phyloP scores from a whole-genome alignment of 2,113 vertebrate genomes.

The Tamias sibiricus region DNA sequence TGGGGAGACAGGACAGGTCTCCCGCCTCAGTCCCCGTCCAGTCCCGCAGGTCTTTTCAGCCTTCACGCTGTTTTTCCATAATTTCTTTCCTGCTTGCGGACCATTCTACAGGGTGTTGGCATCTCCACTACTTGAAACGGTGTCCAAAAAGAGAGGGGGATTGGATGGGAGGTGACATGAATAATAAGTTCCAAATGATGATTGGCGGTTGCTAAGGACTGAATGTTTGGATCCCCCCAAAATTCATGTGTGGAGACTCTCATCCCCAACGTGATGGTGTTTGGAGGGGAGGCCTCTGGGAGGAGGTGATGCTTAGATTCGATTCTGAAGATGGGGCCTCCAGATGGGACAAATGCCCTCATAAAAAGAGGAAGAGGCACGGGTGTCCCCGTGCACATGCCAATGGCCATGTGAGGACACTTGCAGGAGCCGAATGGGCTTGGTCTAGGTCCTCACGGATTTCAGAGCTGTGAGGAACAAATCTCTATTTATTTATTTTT shows the following conservation, averaged over 20 bases:
- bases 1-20: not conserved
- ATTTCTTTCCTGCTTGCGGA: not conserved
- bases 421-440: not conserved
- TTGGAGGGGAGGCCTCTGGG: not conserved
- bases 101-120: not conserved
- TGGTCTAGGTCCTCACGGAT: not conserved
- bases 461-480: not conserved
- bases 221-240: not conserved
- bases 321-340: not conserved
- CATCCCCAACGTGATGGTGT: not conserved
- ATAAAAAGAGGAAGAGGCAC: too few species aligned
- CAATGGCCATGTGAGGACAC: rapidly evolving
- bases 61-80: not conserved
- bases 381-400: not conserved
- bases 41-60: not conserved
- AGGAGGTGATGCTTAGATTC: not conserved
- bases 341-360: not conserved
- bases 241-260: not conserved
- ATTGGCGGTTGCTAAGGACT: not conserved
- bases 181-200: not conserved
- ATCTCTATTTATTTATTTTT: not conserved
- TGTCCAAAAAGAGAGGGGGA: not conserved
- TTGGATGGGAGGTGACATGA: not conserved
- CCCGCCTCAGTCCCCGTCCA: not conserved
- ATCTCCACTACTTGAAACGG: not conserved